Evolutionary conservation across 2,113 vertebrate genomes (phyloP).

Genomic region (rat (Rattus norvegicus)): DNA sequence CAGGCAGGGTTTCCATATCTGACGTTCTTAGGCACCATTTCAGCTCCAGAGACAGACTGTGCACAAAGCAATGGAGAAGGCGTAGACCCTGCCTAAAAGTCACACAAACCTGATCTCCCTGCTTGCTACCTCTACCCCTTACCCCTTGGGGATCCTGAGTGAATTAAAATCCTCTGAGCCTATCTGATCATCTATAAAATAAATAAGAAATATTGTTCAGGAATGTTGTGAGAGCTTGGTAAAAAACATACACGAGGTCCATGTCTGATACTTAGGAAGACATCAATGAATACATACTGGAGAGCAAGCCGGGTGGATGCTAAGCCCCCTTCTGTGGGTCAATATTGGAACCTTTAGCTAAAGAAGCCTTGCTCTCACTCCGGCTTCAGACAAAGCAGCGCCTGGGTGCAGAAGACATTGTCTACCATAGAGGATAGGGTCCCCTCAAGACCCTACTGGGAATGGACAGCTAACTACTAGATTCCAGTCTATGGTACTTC

Average conservation of each 20-base stretch:
- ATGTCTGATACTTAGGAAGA: not conserved
- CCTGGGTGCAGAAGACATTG: fast-evolving
- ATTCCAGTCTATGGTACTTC: no score
- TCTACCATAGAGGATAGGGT: not conserved
- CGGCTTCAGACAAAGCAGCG: not conserved
- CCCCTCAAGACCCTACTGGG: not conserved
- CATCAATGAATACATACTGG: not conserved
- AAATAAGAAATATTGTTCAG: not conserved
- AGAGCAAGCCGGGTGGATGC: not conserved
- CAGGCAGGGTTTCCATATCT: not conserved
- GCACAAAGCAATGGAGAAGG: not conserved
- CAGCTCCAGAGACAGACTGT: no score
- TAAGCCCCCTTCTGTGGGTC: not conserved
- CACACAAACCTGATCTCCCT: not conserved
- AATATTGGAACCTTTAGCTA: not conserved
- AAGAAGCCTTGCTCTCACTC: not conserved
- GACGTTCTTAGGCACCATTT: not conserved
- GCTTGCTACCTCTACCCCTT: not conserved
- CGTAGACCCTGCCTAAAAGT: not conserved
- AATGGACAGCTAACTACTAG: not conserved
- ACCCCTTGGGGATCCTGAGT: not conserved
- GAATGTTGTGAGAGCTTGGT: not conserved
- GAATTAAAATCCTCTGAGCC: not conserved
- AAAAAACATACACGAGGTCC: not conserved
- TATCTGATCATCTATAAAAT: not conserved